Evolutionary conservation across 2,113 vertebrate genomes (phyloP), one percentile per base, ranked within the genome.

Genomic region (Gadus macrocephalus): DNA sequence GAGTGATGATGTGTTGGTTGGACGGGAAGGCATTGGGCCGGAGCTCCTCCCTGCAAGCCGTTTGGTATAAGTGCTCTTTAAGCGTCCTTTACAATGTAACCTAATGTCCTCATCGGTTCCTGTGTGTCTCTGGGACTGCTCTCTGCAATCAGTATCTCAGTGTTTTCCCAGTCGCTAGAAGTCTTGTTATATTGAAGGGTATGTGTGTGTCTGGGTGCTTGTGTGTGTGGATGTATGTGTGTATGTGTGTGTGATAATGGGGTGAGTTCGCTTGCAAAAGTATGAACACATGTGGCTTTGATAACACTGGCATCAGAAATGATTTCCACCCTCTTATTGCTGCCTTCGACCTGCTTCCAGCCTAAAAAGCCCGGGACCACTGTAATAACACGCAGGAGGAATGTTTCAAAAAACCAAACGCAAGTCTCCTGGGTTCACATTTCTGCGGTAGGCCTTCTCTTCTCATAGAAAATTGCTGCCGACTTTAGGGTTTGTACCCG

Each of bases 281-380:
- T 17, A 72, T 70, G 35, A 67, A 79, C 71, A 81, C 79, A 84
- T 79, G 70, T 84, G 82, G 72, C 69, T 79, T 81, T 81, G 75
- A 77, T 81, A 79, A 77, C 38, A 63, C 53, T 62, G 66, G 69
- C 75, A 77, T 38, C 31, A 66, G 20, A 61, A 81, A 77, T 81
- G 42, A 72, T 72, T 81, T 42, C 25, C 19, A 72, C 67, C 73
- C 71, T 78, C 17, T 49, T 14, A 15, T 58, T 59, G 64, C 27
- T 35, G 64, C 64, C 5, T 20, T 35, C 42, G 64, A 72, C 56
- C 64, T 62, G 71, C 71, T 53, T 53, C 58, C 64, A 67, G 19
- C 60, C 19, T 42, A 22, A 14, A 14, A 49, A 69, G 68, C 69
- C 67, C 70, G 53, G 63, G 64, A n/a, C 72, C 69, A 75, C n/a